These are phyloP conservation scores for Canis aureus DNA, from an alignment of 2,113 vertebrate species.

Conservation along the genomic window DNA sequence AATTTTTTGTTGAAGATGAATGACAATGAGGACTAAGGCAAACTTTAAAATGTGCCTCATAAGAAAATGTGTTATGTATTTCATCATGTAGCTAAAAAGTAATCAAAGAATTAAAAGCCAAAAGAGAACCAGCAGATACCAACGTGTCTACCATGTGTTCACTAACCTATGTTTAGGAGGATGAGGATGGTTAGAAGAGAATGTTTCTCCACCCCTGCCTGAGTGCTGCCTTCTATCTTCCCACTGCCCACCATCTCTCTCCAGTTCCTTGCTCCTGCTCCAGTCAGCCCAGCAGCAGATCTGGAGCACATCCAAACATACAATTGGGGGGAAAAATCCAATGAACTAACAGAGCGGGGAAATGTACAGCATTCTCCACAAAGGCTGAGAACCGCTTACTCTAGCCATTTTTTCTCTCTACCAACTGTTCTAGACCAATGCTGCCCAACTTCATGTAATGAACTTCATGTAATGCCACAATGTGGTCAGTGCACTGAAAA, in stretches of 20 bases:
- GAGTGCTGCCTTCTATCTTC: not conserved
- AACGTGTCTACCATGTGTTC: not conserved
- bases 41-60: not conserved
- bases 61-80: not conserved
- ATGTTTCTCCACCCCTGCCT: not conserved
- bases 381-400: not conserved
- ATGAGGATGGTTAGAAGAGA: not conserved
- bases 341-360: not conserved
- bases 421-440: not conserved
- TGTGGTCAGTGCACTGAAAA: not conserved
- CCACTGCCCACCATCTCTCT: not conserved
- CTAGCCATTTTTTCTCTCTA: not conserved
- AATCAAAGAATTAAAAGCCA: not conserved
- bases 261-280: not conserved
- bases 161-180: not conserved
- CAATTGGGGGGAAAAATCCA: not conserved
- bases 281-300: not conserved
- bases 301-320: not conserved
- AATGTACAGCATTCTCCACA: not conserved
- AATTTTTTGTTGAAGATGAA: not conserved
- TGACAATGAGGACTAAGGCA: not conserved
- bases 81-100: not conserved
- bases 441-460: not conserved
- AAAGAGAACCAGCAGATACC: not conserved
- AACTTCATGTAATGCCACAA: not conserved